Evolutionary conservation across 1,140 invertebrate genomes (phyloP).

Genomic region (Limonius californicus): DNA sequence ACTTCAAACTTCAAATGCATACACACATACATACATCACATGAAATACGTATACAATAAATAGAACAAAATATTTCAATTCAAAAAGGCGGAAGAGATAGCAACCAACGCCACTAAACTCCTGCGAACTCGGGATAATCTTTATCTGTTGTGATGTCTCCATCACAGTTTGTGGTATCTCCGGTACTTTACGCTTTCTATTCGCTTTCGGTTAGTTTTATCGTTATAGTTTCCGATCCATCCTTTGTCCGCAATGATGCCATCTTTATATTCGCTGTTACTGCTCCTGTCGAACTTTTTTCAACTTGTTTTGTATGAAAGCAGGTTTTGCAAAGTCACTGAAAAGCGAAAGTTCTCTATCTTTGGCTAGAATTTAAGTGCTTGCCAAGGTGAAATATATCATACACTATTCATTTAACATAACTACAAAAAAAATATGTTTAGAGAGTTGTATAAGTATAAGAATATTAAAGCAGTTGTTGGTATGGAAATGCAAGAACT

Average conservation of each 20-base stretch:
- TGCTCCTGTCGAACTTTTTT: constrained; percentile 1
- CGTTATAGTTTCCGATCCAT: constrained; percentile 37
- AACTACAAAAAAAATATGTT: no score
- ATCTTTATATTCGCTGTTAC: constrained; percentile 14
- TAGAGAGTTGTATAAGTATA: no score
- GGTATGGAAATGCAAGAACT: no score
- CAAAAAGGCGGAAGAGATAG: not conserved
- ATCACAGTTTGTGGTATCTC: constrained; percentile 25
- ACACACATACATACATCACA: no score
- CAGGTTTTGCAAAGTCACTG: not conserved
- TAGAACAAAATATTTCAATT: no score
- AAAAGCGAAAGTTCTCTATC: no score
- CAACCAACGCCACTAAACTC: not conserved
- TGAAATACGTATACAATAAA: no score
- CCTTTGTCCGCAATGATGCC: constrained; percentile 26
- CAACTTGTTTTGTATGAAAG: constrained; percentile 14
- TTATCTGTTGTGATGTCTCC: constrained; percentile 34
- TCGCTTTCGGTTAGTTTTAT: constrained; percentile 37
- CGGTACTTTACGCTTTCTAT: constrained; percentile 28
- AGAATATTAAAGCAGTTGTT: no score
- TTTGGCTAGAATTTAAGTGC: no score
- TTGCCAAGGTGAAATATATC: no score
- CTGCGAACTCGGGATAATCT: constrained; percentile 25
- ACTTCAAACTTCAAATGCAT: no score
- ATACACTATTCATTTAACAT: no score